These are phyloP conservation scores for Leptoclinus maculatus DNA, from an alignment of 2,797 vertebrate species.

Conservation along the genomic window DNA sequence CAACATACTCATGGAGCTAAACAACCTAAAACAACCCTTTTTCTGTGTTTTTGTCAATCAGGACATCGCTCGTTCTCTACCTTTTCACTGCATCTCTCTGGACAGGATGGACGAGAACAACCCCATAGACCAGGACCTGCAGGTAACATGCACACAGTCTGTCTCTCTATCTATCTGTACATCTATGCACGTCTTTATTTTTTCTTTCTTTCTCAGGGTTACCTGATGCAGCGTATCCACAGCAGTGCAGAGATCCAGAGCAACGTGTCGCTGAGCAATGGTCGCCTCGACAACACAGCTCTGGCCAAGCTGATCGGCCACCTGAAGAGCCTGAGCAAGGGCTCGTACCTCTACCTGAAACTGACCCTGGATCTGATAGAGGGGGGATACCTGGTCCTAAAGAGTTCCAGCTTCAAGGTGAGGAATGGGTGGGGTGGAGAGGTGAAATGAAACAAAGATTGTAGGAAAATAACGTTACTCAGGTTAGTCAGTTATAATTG, in stretches of 20 bases:
- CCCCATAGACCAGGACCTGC: constrained; percentile 96
- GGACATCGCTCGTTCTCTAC: constrained; percentile 93
- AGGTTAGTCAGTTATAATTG: neutral
- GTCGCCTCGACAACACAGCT: constrained; percentile 94
- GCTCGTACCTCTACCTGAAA: constrained; percentile 96
- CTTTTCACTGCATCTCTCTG: constrained; percentile 96
- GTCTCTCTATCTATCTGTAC: neutral
- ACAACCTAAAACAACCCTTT: neutral
- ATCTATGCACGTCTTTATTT: neutral
- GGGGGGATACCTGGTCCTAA: constrained; percentile 95
- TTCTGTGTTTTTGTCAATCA: constrained; percentile 59
- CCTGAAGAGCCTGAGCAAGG: constrained; percentile 95
- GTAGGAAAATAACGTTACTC: neutral
- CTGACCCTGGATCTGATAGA: constrained; percentile 98
- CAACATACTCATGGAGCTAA: neutral
- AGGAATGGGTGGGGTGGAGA: neutral
- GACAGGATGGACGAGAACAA: constrained; percentile 93
- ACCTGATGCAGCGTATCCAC: constrained; percentile 95
- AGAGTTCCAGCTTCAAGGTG: constrained; percentile 98
- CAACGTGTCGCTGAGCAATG: constrained; percentile 94
- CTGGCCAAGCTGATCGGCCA: constrained; percentile 94
- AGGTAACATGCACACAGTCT: constrained; percentile 66
- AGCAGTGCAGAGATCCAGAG: constrained; percentile 96
- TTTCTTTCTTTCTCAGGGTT: constrained; percentile 76
- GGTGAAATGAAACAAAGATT: neutral